Evolutionary conservation across 53 echinoderm and acorn worm genomes (phyloP), one percentile per base, ranked within the genome.

Genomic region (Henricia sp.): DNA sequence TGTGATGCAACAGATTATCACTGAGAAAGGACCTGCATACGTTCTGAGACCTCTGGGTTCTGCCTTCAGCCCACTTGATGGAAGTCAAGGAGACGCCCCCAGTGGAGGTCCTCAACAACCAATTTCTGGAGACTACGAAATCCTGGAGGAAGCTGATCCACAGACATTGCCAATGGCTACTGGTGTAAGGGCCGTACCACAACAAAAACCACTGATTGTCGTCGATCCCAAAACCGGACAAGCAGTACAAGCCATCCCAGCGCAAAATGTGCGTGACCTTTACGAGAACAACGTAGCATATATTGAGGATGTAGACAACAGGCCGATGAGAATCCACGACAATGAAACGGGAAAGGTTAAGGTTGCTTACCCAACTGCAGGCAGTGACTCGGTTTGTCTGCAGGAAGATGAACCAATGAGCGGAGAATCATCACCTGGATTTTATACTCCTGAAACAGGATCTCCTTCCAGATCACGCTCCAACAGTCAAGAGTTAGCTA

Each of bases 1-100:
- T 52, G 38, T 69, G 53, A 63, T 62, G 42, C 75, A 78, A 11
- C 95, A 95, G 85, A 86, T 95, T n/a, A 57, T 92, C 26, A 95
- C 95, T 5, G 87, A 91, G 65, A 89, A 89, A 84, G 95, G 95
- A 50, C 95, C 88, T 11, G 95, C 95, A 33, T 95, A 84, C 70
- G 80, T 91, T 3, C 68, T 95, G 25, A 74, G 74, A 38, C 95
- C 95, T 27, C 25, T 89, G 33, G 44, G 83, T 55, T 85, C 84
- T n/a, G 67, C 76, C 14, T 46, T 54, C 23, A 76, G 75, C 67
- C 86, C 68, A 39, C 60, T 86, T 11, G 70, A 60, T 30, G 67
- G 86, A 34, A 39, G 35, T 40, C 41, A 67, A 44, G 86, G 75
- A 52, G 76, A 74, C 5, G 39, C 86, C 34, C 75, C 75, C 41